phyloP scores from a whole-genome alignment of 1,140 invertebrate genomes.

The Globodera rostochiensis region DNA sequence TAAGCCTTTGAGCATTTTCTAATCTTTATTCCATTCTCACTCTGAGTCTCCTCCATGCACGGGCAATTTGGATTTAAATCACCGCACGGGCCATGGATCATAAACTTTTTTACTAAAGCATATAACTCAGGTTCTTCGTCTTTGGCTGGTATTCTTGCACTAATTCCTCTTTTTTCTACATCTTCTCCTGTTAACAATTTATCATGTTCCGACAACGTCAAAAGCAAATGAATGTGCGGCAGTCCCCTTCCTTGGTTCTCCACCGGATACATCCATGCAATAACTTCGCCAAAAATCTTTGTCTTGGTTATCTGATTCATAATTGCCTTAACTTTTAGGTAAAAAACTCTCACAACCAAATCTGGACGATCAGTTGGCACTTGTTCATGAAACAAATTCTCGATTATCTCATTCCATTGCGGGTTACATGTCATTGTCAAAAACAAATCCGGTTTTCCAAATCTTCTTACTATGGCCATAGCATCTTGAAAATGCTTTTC shows the following conservation, averaged over 20 bases:
- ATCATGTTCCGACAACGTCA: background rate
- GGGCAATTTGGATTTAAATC: background rate
- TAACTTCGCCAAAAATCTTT: slow-evolving; percentile 3
- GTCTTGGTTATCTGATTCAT: background rate
- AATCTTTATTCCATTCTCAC: no score
- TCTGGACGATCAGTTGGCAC: slow-evolving; percentile 7
- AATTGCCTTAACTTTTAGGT: slow-evolving; percentile 15
- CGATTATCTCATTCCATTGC: no score
- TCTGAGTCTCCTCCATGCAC: no score
- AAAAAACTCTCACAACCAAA: slow-evolving; percentile 18
- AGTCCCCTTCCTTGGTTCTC: background rate
- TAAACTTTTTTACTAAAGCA: background rate
- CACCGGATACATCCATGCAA: slow-evolving; percentile 3
- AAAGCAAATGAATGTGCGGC: slow-evolving; percentile 10
- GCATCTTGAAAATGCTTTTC: slow-evolving; percentile 20
- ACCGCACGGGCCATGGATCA: no score
- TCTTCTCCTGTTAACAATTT: background rate
- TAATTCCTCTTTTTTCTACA: slow-evolving; percentile 7
- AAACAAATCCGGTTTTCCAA: background rate
- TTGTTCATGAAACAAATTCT: no score
- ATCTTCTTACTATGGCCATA: slow-evolving; percentile 14
- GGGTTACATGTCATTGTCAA: no score
- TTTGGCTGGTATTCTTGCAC: background rate
- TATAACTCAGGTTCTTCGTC: background rate
- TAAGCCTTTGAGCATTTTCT: no score